Percentiles rank a stretch among this genome's conserved stretches.
These are phyloP conservation scores for Mechanitis mazaeus DNA, from an alignment of 2,888 invertebrate genomes.

Conservation along the genomic window DNA sequence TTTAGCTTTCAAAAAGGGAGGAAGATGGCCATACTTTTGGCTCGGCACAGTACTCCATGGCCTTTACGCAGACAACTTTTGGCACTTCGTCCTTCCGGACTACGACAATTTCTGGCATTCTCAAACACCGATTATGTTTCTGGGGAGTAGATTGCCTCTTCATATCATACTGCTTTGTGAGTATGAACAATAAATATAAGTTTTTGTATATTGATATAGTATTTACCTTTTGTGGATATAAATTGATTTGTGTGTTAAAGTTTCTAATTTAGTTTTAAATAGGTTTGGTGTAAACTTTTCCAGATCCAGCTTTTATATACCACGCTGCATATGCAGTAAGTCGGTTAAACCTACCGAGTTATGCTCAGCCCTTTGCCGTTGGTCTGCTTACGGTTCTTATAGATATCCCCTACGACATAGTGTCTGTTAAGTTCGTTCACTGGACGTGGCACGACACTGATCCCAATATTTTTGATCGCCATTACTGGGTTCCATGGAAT, in stretches of 20 bases:
- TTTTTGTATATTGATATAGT: too few relatives aligned
- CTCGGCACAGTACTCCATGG: slow-evolving; percentile 84
- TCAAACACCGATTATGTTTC: slow-evolving; percentile 82
- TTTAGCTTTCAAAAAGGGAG: slow-evolving; percentile 82
- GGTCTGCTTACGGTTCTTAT: slow-evolving; percentile 83
- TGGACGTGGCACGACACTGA: slow-evolving; percentile 91
- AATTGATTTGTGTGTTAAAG: too few relatives aligned
- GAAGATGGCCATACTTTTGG: slow-evolving; percentile 86
- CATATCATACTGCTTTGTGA: slow-evolving; percentile 85
- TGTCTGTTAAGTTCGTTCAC: slow-evolving; percentile 85
- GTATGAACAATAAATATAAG: slow-evolving; percentile 31
- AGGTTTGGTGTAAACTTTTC: slow-evolving; percentile 25
- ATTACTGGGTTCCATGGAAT: slow-evolving; percentile 90
- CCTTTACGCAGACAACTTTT: slow-evolving; percentile 79
- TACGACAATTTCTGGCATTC: slow-evolving; percentile 92
- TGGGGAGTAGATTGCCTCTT: slow-evolving; percentile 83
- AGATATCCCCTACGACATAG: slow-evolving; percentile 88
- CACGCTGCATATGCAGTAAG: slow-evolving; percentile 77
- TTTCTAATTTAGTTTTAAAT: too few relatives aligned
- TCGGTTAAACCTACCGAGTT: slow-evolving; percentile 72
- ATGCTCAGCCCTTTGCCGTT: slow-evolving; percentile 80
- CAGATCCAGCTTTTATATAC: slow-evolving; percentile 79
- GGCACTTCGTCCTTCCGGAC: slow-evolving; percentile 83
- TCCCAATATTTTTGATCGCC: slow-evolving; percentile 82
- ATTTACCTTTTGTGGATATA: too few relatives aligned